Conservation (phyloP, 2,888 invertebrate genomes). For the Gnatocerus cornutus region DNA sequence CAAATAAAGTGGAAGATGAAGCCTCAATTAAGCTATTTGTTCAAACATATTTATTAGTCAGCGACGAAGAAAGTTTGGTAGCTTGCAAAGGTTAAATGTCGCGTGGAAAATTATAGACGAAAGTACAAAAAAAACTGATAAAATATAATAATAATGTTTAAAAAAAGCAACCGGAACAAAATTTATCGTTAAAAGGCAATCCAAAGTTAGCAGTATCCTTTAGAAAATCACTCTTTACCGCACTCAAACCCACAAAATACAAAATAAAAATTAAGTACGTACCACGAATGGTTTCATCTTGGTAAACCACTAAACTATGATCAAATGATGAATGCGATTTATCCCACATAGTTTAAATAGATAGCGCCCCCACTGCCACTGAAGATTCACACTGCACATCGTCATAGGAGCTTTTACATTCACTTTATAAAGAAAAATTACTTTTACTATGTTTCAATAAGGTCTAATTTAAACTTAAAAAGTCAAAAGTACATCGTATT, state of each 20-base stretch:
- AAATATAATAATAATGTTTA: no score
- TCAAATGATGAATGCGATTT: constrained; percentile 61
- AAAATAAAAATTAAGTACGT: constrained; percentile 57
- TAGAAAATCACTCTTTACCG: not conserved
- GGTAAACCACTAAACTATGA: constrained; percentile 65
- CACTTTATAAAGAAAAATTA: constrained; percentile 62
- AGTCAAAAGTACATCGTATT: constrained; percentile 43
- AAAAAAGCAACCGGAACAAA: no score
- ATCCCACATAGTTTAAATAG: constrained; percentile 60
- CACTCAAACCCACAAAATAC: not conserved
- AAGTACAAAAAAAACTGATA: no score
- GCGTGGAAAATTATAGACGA: no score
- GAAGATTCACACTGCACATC: constrained; percentile 61
- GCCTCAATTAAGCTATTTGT: constrained; percentile 14
- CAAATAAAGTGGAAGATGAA: constrained; percentile 17
- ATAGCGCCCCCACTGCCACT: constrained; percentile 55
- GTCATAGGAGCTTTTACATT: constrained; percentile 56
- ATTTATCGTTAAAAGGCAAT: no score
- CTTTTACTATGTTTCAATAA: constrained; percentile 61
- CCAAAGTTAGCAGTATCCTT: no score
- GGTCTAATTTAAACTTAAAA: constrained; percentile 53
- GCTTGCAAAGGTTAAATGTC: not conserved
- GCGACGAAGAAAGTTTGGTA: not conserved
- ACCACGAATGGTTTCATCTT: constrained; percentile 69
- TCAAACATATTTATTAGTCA: constrained; percentile 5